Evolutionary conservation across 1,140 invertebrate species (phyloP), one percentile per base, ranked within the genome.

Genomic region (Belonocnema kinseyi): DNA sequence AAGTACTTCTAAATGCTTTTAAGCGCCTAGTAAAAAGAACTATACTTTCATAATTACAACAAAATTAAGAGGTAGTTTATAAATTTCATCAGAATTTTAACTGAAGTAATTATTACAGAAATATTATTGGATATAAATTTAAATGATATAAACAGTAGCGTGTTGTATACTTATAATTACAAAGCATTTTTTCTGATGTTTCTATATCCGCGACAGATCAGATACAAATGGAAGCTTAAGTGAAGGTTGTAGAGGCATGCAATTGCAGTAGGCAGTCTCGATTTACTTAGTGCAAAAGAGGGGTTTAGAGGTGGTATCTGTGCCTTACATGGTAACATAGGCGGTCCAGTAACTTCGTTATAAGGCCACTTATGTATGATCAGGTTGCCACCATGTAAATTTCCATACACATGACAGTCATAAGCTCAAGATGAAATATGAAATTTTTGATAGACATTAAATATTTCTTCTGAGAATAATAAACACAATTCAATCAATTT

Each of bases 281-380:
- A 82, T 78, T 79, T 75, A 74, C 78, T 76, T 74, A 50, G 76
- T 73, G 72, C 56, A 77, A 74, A 73, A 81, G 77, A 73, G 75
- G 75, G 70, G 77, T 74, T 73, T 58, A 53, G 66, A 75, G 75
- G 61, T 58, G 77, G 74, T 58, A 21, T 26, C 52, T 51, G 50
- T 61, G 11, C 74, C 75, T 70, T 78, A 77, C 75, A 77, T 77
- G 78, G 75, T 72, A 54, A 71, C 79, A 77, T 58, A 78, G 77
- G 74, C 73, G 70, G 72, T 74, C 78, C 54, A 77, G 76, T 82
- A 72, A 82, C 79, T 84, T 79, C 77, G 77, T 83, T 83, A 81
- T 79, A 83, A 80, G 58, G 14, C 58, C 19, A 61, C 58, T 26
- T 61, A 61, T 19, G 19, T 61, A 26, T 61, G 58, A 61, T 61